Conservation (phyloP, 2,113 vertebrate genomes). For the Orcinus orca region DNA sequence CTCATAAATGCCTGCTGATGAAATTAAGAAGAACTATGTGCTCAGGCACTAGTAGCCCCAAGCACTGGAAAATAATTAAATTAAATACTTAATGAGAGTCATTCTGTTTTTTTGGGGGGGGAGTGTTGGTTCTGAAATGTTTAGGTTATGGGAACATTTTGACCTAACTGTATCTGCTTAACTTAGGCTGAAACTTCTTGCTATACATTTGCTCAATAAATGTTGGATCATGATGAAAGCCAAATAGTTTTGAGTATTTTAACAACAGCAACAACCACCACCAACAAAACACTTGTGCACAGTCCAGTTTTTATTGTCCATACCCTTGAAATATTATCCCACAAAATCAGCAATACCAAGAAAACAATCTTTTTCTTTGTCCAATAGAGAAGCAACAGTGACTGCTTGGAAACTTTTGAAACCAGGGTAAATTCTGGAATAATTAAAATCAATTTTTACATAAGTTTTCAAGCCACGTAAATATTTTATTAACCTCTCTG, state of each 20-base stretch:
- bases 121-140: slow-evolving; percentile 33
- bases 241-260: neutral
- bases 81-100: slow-evolving; percentile 74
- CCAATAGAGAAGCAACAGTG: neutral
- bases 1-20: slow-evolving; percentile 73
- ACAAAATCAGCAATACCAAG: neutral
- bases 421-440: neutral
- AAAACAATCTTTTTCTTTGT: neutral
- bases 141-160: slow-evolving; percentile 45
- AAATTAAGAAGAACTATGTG: slow-evolving; percentile 67
- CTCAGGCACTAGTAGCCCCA: slow-evolving; percentile 54
- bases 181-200: slow-evolving; percentile 34
- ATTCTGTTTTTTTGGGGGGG: neutral
- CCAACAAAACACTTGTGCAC: neutral
- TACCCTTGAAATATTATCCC: neutral
- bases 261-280: neutral
- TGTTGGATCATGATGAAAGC: neutral
- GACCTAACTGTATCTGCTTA: slow-evolving; percentile 33
- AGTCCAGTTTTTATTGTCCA: neutral
- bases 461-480: neutral
- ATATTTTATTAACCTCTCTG: neutral
- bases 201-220: neutral
- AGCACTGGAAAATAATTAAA: slow-evolving; percentile 73
- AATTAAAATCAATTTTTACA: neutral
- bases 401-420: neutral